Percentiles rank a stretch among this genome's conserved stretches.
These are phyloP conservation scores for crab-eating macaque (Macaca fascicularis) DNA, from an alignment of 2,113 vertebrate species.

Conservation along the genomic window DNA sequence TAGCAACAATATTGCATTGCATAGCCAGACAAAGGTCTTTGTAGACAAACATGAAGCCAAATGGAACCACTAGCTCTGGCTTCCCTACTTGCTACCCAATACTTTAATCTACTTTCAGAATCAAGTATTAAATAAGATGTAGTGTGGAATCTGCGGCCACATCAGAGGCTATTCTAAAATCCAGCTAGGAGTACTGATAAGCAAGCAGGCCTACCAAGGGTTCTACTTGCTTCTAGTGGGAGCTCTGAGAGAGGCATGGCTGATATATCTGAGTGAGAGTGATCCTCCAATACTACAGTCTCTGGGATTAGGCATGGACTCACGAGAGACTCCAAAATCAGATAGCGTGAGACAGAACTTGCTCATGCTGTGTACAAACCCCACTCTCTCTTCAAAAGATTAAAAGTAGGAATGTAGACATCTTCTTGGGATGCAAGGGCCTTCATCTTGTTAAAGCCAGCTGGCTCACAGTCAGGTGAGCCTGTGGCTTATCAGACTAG, in stretches of 20 bases:
- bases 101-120: neutral
- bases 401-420: neutral
- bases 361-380: neutral
- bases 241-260: neutral
- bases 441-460: neutral
- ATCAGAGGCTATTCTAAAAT: neutral
- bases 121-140: neutral
- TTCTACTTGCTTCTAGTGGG: neutral
- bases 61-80: neutral
- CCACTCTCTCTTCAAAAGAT: neutral
- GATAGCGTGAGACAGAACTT: neutral
- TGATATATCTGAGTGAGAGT: neutral
- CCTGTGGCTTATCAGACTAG: neutral
- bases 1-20: neutral
- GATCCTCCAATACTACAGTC: neutral
- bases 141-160: neutral
- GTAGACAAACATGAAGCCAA: neutral
- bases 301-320: neutral
- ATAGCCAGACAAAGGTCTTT: neutral
- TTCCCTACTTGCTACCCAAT: neutral
- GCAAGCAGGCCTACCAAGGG: neutral
- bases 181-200: neutral
- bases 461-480: neutral
- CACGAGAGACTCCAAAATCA: neutral
- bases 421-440: neutral